These are phyloP conservation scores for Parapsyche elsis DNA, from an alignment of 1,140 invertebrate genomes.

Conservation along the genomic window DNA sequence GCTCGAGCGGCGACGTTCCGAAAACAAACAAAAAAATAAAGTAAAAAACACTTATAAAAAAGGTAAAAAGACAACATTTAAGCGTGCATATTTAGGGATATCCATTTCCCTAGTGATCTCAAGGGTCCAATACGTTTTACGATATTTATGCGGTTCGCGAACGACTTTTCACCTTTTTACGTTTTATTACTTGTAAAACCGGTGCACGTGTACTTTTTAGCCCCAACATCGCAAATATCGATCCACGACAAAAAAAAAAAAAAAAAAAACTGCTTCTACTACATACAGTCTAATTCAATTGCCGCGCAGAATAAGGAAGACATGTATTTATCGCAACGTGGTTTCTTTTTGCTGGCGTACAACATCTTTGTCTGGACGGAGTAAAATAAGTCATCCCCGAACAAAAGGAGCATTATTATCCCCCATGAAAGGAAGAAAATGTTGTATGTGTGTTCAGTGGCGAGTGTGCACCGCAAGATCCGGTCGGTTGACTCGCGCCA, in stretches of 20 bases:
- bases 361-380: too few species aligned
- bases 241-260: too few species aligned
- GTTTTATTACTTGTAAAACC: background rate
- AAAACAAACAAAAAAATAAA: background rate
- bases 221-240: too few species aligned
- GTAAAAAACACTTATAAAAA: background rate
- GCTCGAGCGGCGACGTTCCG: background rate
- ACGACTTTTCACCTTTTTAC: constrained; percentile 32
- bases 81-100: constrained; percentile 36
- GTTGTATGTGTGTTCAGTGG: too few species aligned
- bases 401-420: too few species aligned
- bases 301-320: too few species aligned
- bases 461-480: background rate
- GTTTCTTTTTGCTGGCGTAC: too few species aligned
- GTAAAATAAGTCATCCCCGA: too few species aligned
- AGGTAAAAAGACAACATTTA: constrained; percentile 20
- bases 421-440: too few species aligned
- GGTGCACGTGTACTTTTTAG: background rate
- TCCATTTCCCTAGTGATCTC: constrained; percentile 41
- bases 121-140: constrained; percentile 25
- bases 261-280: too few species aligned
- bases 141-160: constrained; percentile 22
- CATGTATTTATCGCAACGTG: too few species aligned
- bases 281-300: too few species aligned
- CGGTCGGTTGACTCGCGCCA: background rate